Base-by-base conservation (phyloP, 1,140 invertebrate species). In the Ctenoplectra terminalis region DNA sequence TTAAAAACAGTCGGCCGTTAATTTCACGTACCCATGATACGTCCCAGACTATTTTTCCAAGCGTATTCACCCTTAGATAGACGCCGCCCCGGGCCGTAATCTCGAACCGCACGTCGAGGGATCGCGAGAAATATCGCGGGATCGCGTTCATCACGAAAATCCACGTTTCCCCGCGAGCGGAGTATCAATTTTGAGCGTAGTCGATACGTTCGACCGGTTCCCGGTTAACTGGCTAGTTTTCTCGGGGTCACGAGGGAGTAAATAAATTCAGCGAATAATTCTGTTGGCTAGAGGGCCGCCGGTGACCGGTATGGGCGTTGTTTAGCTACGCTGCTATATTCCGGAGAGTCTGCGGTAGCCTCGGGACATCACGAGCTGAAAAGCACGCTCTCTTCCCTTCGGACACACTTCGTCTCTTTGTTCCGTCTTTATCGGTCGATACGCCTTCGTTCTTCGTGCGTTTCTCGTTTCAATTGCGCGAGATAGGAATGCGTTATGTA, bases 301-400 rank as follows among this genome's bases (percentile, higher is more conserved):
- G 82, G 85, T 88, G 88, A 89, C 88, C 84, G 89, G 90, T 87
- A 88, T 89, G 90, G 90, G 90, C 89, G 89, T 91, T 52, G 89
- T 89, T 81, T 88, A 77, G 87, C 75, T 69, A 86, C 78, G 74
- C 63, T 85, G 80, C 85, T 90, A 90, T 71, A 52, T 71, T 89
- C 87, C 85, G 85, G 86, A 83, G 89, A 88, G 88, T 88, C 87
- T 75, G 90, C 90, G 87, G 91, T 93, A 93, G 92, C 92, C 92
- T 87, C 91, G 84, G 90, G 92, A 92, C 90, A 93, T 93, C 92
- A 93, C 92, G 92, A 93, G 89, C 81, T 54, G 74, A 81, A 79
- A 88, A 71, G 69, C 83, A 77, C 81, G 71, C 43, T 87, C 86
- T 88, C 72, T 79, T 82, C 72, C 52, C 48, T 58, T 71, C 69